Evolutionary conservation across 92 coral and sea anemone genomes (phyloP).

Genomic region (Chrysogorgia sp.): DNA sequence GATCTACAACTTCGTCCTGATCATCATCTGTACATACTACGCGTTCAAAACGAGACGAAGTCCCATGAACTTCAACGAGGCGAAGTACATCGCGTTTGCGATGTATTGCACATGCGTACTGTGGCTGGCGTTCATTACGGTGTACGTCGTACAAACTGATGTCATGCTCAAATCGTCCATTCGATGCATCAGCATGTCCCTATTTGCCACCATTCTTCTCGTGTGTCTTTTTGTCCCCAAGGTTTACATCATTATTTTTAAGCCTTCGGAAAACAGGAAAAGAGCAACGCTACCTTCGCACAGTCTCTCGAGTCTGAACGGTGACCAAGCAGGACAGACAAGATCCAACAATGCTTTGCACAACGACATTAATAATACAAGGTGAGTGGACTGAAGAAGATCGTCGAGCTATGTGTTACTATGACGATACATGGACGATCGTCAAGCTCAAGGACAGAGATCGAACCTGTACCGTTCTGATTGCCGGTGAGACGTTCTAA

Average conservation of each 20-base stretch:
- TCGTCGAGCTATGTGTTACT: too few species aligned
- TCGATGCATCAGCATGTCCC: slow-evolving; percentile 81
- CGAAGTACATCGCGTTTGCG: slow-evolving; percentile 94
- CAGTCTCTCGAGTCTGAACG: slow-evolving; percentile 82
- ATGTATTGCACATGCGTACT: slow-evolving; percentile 95
- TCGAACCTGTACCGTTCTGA: too few species aligned
- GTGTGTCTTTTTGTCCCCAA: slow-evolving; percentile 89
- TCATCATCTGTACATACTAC: slow-evolving; percentile 86
- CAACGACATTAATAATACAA: slow-evolving; percentile 2
- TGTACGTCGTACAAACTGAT: slow-evolving; percentile 78
- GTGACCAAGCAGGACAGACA: slow-evolving; percentile 6
- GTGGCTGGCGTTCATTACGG: slow-evolving; percentile 91
- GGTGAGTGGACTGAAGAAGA: background rate
- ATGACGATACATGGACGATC: too few species aligned
- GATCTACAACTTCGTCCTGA: slow-evolving; percentile 91
- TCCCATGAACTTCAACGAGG: slow-evolving; percentile 98
- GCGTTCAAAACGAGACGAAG: slow-evolving; percentile 96
- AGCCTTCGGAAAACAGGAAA: slow-evolving; percentile 88
- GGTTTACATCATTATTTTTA: slow-evolving; percentile 81
- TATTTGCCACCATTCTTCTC: slow-evolving; percentile 85
- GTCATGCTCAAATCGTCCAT: slow-evolving; percentile 71
- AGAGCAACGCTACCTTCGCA: slow-evolving; percentile 72
- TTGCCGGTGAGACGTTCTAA: too few species aligned
- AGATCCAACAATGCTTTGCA: slow-evolving; percentile 14
- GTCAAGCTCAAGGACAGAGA: too few species aligned